phyloP scores from a whole-genome alignment of 2,797 vertebrate species.

The Darevskia nairensis region DNA sequence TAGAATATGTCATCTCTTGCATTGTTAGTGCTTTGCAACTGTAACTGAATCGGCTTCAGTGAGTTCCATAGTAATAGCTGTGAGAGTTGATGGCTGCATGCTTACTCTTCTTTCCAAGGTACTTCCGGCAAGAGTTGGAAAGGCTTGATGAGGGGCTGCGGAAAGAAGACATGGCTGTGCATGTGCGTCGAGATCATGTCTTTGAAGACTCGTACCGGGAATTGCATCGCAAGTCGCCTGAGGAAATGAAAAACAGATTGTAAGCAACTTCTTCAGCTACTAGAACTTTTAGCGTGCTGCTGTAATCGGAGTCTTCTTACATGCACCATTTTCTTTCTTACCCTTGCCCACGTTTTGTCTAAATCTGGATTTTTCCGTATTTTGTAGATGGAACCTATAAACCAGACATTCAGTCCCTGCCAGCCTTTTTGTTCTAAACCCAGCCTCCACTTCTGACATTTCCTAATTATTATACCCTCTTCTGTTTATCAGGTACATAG shows the following conservation, averaged over 20 bases:
- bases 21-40: not conserved
- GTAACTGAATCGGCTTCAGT: not conserved
- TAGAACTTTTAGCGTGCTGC: not conserved
- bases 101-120: constrained; percentile 75
- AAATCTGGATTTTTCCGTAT: not conserved
- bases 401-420: not conserved
- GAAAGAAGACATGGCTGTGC: constrained; percentile 97
- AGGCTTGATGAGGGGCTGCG: constrained; percentile 92
- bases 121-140: constrained; percentile 95
- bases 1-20: not conserved
- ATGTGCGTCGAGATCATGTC: constrained; percentile 94
- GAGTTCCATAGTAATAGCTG: not conserved
- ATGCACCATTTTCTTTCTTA: not conserved
- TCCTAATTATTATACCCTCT: not conserved
- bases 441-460: not conserved
- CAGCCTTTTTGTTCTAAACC: not conserved
- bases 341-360: not conserved
- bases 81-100: not conserved
- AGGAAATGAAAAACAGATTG: constrained; percentile 97
- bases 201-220: constrained; percentile 97
- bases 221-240: constrained; percentile 94
- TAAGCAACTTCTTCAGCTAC: constrained; percentile 73
- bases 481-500: constrained; percentile 87
- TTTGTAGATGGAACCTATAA: no score
- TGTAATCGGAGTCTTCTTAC: not conserved